These are phyloP conservation scores for Xenops minutus DNA, from an alignment of 2,797 vertebrate species.

Conservation along the genomic window DNA sequence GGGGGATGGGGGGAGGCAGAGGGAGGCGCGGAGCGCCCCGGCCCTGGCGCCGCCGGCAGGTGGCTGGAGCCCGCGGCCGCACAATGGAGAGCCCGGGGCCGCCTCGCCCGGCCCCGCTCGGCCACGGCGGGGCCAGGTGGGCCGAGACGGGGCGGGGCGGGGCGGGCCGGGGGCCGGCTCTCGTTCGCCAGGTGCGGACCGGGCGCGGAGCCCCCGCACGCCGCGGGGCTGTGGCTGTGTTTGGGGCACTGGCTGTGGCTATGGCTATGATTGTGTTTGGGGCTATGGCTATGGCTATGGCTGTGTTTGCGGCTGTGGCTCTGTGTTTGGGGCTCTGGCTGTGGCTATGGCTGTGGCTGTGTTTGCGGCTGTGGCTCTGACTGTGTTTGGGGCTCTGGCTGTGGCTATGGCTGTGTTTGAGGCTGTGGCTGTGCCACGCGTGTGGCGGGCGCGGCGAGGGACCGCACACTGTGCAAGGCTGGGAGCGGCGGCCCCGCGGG, in stretches of 20 bases:
- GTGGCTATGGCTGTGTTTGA: no score
- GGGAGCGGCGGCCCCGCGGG: background rate
- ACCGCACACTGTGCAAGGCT: background rate
- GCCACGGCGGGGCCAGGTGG: background rate
- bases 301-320: background rate
- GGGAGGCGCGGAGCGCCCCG: background rate
- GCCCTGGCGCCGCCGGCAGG: slow-evolving; percentile 64
- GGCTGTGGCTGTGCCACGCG: background rate
- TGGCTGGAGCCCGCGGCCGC: slow-evolving; percentile 30
- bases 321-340: background rate
- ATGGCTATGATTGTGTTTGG: background rate
- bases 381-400: background rate
- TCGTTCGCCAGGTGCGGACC: background rate
- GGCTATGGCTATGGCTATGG: background rate
- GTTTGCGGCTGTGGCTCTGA: background rate
- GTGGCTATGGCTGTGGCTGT: background rate
- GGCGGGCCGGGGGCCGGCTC: no score
- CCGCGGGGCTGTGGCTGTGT: background rate
- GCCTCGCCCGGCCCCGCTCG: background rate
- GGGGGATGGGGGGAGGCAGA: background rate
- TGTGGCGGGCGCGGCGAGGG: background rate
- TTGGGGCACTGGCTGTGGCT: background rate
- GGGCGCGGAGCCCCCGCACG: background rate
- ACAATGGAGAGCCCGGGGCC: slow-evolving; percentile 25
- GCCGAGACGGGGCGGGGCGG: background rate